Base-by-base conservation (phyloP, 2,113 vertebrate genomes). In the Crypturellus undulatus region DNA sequence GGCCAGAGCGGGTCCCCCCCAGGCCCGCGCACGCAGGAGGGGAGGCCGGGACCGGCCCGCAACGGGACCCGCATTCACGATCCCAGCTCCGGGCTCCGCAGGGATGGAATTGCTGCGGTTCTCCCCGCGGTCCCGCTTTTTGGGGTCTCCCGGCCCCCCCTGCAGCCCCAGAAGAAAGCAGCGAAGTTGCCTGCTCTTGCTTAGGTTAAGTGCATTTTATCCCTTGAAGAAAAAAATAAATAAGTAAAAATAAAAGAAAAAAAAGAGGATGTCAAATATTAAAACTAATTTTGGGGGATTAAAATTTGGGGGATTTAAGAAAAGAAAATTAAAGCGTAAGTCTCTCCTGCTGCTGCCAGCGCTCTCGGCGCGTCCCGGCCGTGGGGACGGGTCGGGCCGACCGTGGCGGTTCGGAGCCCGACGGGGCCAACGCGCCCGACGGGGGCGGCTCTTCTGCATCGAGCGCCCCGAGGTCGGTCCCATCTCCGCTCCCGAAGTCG, bases 51-150 rank as follows among this genome's bases (percentile, higher is more conserved):
- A 18, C 54, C 54, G 54, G 54, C 54, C 16, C 16, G 59, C 64
- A 16, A 17, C 28, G 30, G 34, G 69, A 24, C 4, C 36, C 12
- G 0, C 15, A 3, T 9, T 12, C 10, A 25, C 25, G 3, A 34
- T 34, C 63, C 63, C 81, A 79, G 60, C 69, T 62, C 36, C 28
- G 51, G 64, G 40, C 51, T 11, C 30, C 42, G 32, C 15, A 67
- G 16, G 24, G n/a, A 64, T 56, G 63, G 70, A 45, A 64, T 36
- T 80, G 65, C 12, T 21, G 26, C 30, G 20, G 54, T 67, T 43
- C 19, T 8, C 60, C 43, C 34, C 21, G 21, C 49, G 49, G 2
- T 40, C 76, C 54, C 26, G 73, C 62, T 87, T 89, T 56, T 34
- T 59, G 71, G 28, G 28, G 30, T n/a, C 7, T 79, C n/a, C 69